phyloP scores from a whole-genome alignment of 2,888 invertebrate genomes.

The Mechanitis messenoides region DNA sequence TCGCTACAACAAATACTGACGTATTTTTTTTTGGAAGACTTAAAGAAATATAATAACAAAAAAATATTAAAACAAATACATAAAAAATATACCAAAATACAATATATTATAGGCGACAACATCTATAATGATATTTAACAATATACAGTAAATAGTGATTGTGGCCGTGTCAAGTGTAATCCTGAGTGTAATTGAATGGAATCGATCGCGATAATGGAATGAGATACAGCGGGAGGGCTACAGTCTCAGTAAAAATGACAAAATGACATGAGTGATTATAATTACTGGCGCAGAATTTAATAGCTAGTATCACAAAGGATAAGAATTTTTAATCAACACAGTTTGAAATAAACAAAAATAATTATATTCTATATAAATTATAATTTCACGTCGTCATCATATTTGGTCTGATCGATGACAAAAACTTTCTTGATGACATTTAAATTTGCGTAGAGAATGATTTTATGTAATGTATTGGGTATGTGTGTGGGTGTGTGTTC shows the following conservation, averaged over 20 bases:
- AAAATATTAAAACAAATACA: constrained; percentile 22
- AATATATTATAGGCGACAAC: constrained; percentile 15
- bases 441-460: not conserved
- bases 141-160: not conserved
- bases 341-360: not conserved
- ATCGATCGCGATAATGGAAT: constrained; percentile 20
- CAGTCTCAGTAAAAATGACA: constrained; percentile 39
- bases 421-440: too few relatives aligned
- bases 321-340: not conserved
- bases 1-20: constrained; percentile 52
- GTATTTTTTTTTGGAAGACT: constrained; percentile 46
- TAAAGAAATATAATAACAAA: constrained; percentile 32
- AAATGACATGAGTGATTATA: constrained; percentile 25
- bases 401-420: too few relatives aligned
- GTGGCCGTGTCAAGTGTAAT: not conserved
- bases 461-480: constrained; percentile 1
- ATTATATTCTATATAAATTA: not conserved
- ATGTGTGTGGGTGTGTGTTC: constrained; percentile 17
- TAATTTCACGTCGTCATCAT: too few relatives aligned
- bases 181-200: constrained; percentile 1
- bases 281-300: constrained; percentile 7
- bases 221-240: constrained; percentile 39
- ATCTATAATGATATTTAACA: constrained; percentile 5
- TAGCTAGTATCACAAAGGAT: constrained; percentile 3
- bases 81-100: constrained; percentile 15